Evolutionary conservation across 2,888 invertebrate species (phyloP), one percentile per base, ranked within the genome.

Genomic region (Camponotus fellah): DNA sequence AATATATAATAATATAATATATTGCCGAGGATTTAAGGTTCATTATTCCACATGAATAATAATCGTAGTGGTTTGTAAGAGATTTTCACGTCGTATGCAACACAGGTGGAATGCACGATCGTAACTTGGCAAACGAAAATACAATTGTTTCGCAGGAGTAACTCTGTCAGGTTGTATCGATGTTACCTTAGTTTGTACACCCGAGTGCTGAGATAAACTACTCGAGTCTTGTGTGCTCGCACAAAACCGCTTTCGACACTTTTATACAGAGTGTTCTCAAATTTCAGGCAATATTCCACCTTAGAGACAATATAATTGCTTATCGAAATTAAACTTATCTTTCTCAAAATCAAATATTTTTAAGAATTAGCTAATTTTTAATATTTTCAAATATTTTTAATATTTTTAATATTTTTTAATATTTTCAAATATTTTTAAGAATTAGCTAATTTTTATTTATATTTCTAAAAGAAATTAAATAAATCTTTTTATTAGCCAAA

Each of bases 151-250:
- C 37, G 34, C 10, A 17, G 34, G 26, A 14, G 12, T 53, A 69
- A 14, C 5, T 37, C 37, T 56, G 71, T 71, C 37, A 56, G 56
- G 37, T 71, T 71, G 21, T 71, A 37, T 56, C 37, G 53, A 71
- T 34, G 53, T 71, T 71, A 56, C 71, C 12, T 71, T 21, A 26
- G 21, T 71, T 21, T 17, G 56, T 26, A 40, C 21, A 37, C 37
- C 21, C 26, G 71, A 72, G 14, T 21, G 21, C 56, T 72, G 53
- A 71, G 37, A 53, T 4, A 40, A 72, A 14, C 34, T 21, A 56
- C 4, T 71, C 32, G n/a, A 34, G 26, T 26, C 6, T 58, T 71
- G 10, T 56, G 21, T 71, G 56, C 14, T 37, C 21, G 40, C 26
- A 34, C 3, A 17, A 72, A 72, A 58, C 40, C 58, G 26, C 10